Percentiles rank a stretch among this genome's conserved stretches.
These are phyloP conservation scores for Staurois parvus DNA, from an alignment of 2,797 vertebrate genomes.

Conservation along the genomic window DNA sequence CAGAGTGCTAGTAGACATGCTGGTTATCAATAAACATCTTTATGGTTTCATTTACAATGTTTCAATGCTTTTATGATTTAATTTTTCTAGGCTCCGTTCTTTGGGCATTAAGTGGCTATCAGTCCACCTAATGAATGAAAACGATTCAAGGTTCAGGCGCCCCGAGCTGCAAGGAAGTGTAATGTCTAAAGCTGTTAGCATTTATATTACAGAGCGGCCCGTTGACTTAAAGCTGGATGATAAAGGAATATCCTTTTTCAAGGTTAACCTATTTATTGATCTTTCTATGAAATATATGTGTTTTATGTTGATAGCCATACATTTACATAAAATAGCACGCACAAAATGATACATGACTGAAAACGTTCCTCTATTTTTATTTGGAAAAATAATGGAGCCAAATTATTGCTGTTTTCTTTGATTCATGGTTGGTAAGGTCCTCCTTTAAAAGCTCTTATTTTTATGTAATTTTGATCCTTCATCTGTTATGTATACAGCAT, in stretches of 20 bases:
- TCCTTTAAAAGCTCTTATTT: too few relatives aligned
- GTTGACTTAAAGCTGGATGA: constrained; percentile 85
- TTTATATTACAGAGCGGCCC: constrained; percentile 79
- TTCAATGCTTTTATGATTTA: constrained; percentile 28
- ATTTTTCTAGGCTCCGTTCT: constrained; percentile 81
- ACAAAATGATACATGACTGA: too few relatives aligned
- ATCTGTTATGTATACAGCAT: too few relatives aligned
- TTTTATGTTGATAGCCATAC: not conserved
- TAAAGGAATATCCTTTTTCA: constrained; percentile 84
- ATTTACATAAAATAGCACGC: too few relatives aligned
- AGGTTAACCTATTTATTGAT: constrained; percentile 76
- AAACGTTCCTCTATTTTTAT: too few relatives aligned
- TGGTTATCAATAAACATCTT: not conserved
- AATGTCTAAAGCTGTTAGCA: constrained; percentile 79
- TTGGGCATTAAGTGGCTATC: constrained; percentile 86
- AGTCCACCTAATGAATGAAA: constrained; percentile 78
- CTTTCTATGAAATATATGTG: not conserved
- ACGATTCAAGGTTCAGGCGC: constrained; percentile 74
- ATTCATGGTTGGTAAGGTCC: too few relatives aligned
- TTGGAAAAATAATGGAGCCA: too few relatives aligned
- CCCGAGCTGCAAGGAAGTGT: constrained; percentile 74
- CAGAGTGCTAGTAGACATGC: not conserved
- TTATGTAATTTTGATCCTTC: too few relatives aligned
- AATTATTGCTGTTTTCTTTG: too few relatives aligned
- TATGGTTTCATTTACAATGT: constrained; percentile 29